Percentiles rank a stretch among this genome's conserved stretches.
Conservation (phyloP, 2,888 invertebrate genomes). For the Ethmia dodecea region DNA sequence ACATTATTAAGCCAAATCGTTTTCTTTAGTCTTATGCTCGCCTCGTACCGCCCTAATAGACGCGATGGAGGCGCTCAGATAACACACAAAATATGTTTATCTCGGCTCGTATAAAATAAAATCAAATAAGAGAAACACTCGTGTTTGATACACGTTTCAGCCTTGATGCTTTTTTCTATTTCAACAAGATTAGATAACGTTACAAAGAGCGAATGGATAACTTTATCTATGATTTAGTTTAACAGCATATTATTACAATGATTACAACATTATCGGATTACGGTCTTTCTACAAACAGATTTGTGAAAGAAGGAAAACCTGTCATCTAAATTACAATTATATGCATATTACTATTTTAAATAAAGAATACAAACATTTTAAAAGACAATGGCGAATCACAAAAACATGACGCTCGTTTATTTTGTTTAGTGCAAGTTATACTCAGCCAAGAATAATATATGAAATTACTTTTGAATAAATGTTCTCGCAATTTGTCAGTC, state of each 20-base stretch:
- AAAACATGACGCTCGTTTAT: too few relatives aligned
- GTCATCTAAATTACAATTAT: too few relatives aligned
- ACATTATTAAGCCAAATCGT: conserved; percentile 49
- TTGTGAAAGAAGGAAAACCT: too few relatives aligned
- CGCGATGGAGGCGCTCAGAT: conserved; percentile 36
- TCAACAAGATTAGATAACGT: conserved; percentile 44
- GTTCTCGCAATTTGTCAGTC: conserved; percentile 1
- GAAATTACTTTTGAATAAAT: too few relatives aligned
- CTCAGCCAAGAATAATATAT: too few relatives aligned
- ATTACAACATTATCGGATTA: too few relatives aligned
- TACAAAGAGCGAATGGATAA: not conserved
- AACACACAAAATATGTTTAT: conserved; percentile 32
- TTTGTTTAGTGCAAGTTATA: too few relatives aligned
- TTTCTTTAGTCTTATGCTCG: conserved; percentile 47
- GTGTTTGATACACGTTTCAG: conserved; percentile 31
- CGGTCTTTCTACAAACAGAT: too few relatives aligned
- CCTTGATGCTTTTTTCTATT: conserved; percentile 41
- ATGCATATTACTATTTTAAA: too few relatives aligned
- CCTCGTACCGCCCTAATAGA: conserved; percentile 44
- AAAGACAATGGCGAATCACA: too few relatives aligned
- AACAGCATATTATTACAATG: conserved; percentile 26
- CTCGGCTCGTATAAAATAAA: conserved; percentile 28
- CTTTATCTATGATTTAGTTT: conserved; percentile 38
- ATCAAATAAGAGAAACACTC: conserved; percentile 36
- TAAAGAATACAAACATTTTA: too few relatives aligned